Evolutionary conservation across 2,113 vertebrate genomes (phyloP), one percentile per base, ranked within the genome.

Genomic region (Siniperca knerii): DNA sequence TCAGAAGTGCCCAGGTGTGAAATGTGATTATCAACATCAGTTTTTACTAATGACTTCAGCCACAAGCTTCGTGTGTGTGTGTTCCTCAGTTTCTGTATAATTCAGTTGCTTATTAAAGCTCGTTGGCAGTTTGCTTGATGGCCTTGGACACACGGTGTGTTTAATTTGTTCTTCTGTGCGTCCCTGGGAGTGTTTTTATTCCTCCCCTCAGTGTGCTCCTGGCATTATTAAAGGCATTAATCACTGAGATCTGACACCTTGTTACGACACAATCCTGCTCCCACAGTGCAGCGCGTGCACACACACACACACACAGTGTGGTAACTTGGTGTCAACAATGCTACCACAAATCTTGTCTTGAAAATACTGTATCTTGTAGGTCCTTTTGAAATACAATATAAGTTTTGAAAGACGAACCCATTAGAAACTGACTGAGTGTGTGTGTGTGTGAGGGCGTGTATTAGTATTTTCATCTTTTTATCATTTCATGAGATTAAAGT

Each of bases 191-290:
- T 82, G 87, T 85, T 92, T 90, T 91, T 86, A 87, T 89, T 83
- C 62, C 67, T 60, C 87, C 87, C 90, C 82, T 87, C 77, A 61
- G 89, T 87, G 86, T 89, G 88, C 84, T 85, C 65, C 68, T 55
- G 80, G 86, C 75, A 77, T 95, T 94, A 95, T 95, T 94, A 94
- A 93, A 94, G 79, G 65, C 90, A 94, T 94, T 93, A 85, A 93
- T 93, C 93, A 92, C 68, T 33, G 75, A n/a, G 82, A 72, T 84
- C 62, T 77, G 88, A 87, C 52, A 79, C 87, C 92, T 94, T 75
- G 89, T 92, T 91, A 91, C 85, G 13, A 78, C 83, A 78, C 52
- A 29, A 0, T 52, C 29, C 81, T 40, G 83, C 82, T 64, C 72
- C 84, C 64, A 35, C 70, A 50, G 54, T 4, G 58, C 44, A 58